A percentile compares a stretch with the other conserved stretches of the same genome.
Evolutionary conservation across 2,797 vertebrate genomes (phyloP).

Genomic region (Pitangus sulphuratus): DNA sequence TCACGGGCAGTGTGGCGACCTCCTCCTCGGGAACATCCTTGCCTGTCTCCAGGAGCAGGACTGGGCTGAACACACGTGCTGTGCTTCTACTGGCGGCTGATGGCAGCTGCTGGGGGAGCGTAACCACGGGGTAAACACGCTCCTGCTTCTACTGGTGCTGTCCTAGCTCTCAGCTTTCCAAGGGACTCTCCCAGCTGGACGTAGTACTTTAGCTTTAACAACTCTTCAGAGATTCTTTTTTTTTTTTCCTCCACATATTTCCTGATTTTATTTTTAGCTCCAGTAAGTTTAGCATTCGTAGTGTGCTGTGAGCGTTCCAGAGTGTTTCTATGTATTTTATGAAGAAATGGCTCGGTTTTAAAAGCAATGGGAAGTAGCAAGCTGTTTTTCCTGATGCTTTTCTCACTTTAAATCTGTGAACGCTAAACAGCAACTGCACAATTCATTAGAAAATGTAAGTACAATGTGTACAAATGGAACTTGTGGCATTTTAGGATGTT

Average conservation of each 20-base stretch:
- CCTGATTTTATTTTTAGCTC: not conserved
- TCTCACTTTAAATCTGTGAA: not conserved
- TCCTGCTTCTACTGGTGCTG: not conserved
- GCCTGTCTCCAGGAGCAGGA: not conserved
- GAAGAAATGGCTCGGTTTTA: not conserved
- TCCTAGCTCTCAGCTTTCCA: not conserved
- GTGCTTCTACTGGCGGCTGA: not conserved
- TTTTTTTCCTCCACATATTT: too few species aligned
- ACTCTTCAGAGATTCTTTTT: not conserved
- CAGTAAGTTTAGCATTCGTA: not conserved
- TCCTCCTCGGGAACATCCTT: not conserved
- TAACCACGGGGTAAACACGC: not conserved
- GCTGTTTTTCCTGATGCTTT: not conserved
- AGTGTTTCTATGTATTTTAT: not conserved
- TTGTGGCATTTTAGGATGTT: not conserved
- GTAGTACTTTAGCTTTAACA: not conserved
- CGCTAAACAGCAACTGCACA: not conserved
- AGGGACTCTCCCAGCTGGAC: not conserved
- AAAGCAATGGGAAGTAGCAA: not conserved
- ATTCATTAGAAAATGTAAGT: not conserved
- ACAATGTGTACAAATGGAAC: not conserved
- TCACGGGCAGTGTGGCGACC: not conserved
- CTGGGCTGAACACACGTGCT: not conserved
- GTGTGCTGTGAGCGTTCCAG: not conserved
- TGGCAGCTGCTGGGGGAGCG: not conserved